A percentile compares a stretch with the other conserved stretches of the same genome.
These are phyloP conservation scores for Vulpes lagopus DNA, from an alignment of 2,113 vertebrate genomes.

Conservation along the genomic window DNA sequence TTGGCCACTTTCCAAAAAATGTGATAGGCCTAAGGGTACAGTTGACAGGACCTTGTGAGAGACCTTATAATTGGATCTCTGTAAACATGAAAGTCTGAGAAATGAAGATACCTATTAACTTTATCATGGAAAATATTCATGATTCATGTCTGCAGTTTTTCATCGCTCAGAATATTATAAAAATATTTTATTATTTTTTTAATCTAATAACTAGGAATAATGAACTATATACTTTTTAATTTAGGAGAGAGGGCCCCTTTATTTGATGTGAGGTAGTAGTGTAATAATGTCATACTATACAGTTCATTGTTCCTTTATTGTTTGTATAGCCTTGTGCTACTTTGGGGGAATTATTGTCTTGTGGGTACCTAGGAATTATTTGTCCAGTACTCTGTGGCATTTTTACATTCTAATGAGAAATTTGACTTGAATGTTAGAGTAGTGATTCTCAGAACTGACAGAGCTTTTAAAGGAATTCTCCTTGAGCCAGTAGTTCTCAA, in stretches of 20 bases:
- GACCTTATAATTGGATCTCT: conserved; percentile 26
- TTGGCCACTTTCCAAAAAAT: neutral
- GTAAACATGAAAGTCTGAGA: neutral
- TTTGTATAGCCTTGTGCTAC: neutral
- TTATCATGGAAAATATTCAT: neutral
- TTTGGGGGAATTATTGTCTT: neutral
- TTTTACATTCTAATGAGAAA: conserved; percentile 37
- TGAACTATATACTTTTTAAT: neutral
- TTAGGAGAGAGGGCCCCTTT: neutral
- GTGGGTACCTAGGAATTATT: neutral
- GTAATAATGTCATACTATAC: neutral
- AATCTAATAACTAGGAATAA: neutral
- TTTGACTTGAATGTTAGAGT: neutral
- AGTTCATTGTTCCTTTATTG: neutral
- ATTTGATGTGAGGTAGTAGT: neutral
- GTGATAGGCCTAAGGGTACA: neutral
- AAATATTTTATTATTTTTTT: conserved; percentile 42
- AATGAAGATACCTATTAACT: conserved; percentile 30
- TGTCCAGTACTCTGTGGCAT: neutral
- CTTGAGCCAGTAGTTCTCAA: conserved; percentile 17
- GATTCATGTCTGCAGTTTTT: conserved; percentile 10
- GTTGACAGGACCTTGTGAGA: neutral
- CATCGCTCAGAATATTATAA: neutral
- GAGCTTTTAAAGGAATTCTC: neutral
- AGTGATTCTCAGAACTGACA: conserved; percentile 21